Evolutionary conservation across 2,797 vertebrate genomes (phyloP).

Genomic region (Catharus ustulatus): DNA sequence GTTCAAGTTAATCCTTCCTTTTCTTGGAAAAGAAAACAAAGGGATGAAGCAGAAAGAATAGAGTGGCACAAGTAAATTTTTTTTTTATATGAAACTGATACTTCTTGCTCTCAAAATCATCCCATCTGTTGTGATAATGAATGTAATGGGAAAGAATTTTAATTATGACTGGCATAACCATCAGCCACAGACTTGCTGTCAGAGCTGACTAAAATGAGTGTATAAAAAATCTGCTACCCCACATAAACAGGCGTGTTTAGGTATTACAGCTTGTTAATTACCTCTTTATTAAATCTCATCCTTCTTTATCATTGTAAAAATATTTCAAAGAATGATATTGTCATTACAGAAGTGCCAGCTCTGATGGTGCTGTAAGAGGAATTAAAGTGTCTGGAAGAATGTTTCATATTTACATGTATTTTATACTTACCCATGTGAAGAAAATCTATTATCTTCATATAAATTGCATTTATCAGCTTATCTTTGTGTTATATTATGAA

Average conservation of each 20-base stretch:
- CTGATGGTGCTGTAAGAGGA: background rate
- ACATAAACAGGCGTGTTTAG: background rate
- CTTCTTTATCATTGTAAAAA: background rate
- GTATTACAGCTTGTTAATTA: background rate
- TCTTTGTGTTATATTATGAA: background rate
- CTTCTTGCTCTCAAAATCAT: background rate
- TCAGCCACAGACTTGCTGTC: background rate
- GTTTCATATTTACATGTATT: background rate
- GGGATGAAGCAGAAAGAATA: background rate
- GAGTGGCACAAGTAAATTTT: background rate
- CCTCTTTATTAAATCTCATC: background rate
- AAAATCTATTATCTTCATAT: background rate
- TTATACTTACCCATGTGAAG: background rate
- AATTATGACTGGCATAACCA: background rate
- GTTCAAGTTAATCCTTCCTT: background rate
- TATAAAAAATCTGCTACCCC: background rate
- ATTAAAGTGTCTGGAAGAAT: background rate
- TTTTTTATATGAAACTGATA: background rate
- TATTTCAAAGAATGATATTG: background rate
- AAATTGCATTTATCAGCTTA: background rate
- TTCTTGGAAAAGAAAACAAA: background rate
- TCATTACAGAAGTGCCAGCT: background rate
- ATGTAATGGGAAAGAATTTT: background rate
- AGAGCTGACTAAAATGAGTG: background rate
- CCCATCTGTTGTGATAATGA: background rate